Base-by-base conservation (phyloP, 1,140 invertebrate genomes). In the Globodera rostochiensis region DNA sequence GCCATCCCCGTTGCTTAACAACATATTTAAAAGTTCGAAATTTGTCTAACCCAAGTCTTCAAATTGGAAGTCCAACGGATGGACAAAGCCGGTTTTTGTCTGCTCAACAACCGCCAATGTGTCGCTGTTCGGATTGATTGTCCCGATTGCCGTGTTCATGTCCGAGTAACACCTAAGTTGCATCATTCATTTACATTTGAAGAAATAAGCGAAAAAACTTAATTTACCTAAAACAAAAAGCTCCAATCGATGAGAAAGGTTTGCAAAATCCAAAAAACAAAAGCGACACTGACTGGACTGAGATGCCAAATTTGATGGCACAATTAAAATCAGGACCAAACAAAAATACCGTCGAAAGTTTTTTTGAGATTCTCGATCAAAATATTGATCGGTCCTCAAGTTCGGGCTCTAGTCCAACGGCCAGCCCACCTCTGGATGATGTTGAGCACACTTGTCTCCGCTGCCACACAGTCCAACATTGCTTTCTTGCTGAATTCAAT, bases 61-160 rank as follows among this genome's bases (percentile, higher is more conserved):
- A 80, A 88, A 90, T 49, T 78, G 36, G 77, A 83, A 85, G 7
- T 83, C 81, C 45, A 67, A 36, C 45, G 86, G 86, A 74, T 76
- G 77, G 3, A 85, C 77, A 81, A 90, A 90, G 5, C 88, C 88
- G 19, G 83, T 86, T 57, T 83, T 85, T 49, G 82, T 82, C 73
- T 88, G 87, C 49, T 89, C 86, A 11, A 90, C 88, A 4, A 89
- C 85, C 25, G 84, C 74, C 47, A 78, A 25, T 11, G 84, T 87
- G 78, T 89, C 88, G 7, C 74, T 71, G 25, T 74, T 73, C 45
- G 88, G 86, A 78, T 89, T 81, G n/a, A 89, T 85, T 49, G 71
- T 80, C 3, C n/a, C 50, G 69, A 89, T 84, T 47, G 83, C 88
- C 6, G 25, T 60, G 25, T 77, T 47, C 88, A 89, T 89, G 49